Evolutionary conservation across 2,113 vertebrate species (phyloP).

Genomic region (Caranx ignobilis): DNA sequence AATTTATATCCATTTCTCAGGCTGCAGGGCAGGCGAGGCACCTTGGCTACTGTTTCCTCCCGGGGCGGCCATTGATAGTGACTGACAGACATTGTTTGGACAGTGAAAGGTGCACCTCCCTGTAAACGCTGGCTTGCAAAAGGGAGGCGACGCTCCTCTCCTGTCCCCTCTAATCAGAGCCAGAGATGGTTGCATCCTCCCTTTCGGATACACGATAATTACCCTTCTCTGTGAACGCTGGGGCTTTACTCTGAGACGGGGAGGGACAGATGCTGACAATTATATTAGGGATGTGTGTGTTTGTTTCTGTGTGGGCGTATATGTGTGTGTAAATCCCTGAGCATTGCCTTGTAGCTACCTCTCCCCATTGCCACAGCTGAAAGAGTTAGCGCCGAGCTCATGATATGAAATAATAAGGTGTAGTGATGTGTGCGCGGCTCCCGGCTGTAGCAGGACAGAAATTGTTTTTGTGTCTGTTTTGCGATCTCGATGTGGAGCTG

Average conservation of each 20-base stretch:
- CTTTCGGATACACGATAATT: conserved; percentile 94
- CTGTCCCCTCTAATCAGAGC: conserved; percentile 94
- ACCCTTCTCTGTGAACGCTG: conserved; percentile 88
- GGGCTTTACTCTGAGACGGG: conserved; percentile 87
- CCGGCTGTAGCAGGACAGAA: conserved; percentile 68
- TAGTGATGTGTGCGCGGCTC: conserved; percentile 59
- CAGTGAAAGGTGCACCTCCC: conserved; percentile 85
- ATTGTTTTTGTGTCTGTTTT: conserved; percentile 61
- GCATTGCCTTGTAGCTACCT: conserved; percentile 67
- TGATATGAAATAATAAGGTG: conserved; percentile 78
- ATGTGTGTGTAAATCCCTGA: conserved; percentile 38
- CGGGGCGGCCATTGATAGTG: conserved; percentile 71
- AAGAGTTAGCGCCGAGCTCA: conserved; percentile 57
- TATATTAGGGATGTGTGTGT: conserved; percentile 76
- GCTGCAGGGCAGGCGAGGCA: conserved; percentile 35
- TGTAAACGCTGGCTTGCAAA: conserved; percentile 87
- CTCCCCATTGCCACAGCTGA: conserved; percentile 59
- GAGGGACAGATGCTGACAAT: conserved; percentile 82
- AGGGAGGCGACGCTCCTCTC: conserved; percentile 85
- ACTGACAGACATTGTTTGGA: conserved; percentile 74
- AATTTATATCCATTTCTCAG: conserved; percentile 64
- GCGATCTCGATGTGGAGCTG: conserved; percentile 53
- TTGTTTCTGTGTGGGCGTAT: conserved; percentile 26
- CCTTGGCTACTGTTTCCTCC: conserved; percentile 64
- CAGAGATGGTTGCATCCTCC: conserved; percentile 92